Conservation (phyloP, 2,113 vertebrate species). For the Gymnarchus niloticus region DNA sequence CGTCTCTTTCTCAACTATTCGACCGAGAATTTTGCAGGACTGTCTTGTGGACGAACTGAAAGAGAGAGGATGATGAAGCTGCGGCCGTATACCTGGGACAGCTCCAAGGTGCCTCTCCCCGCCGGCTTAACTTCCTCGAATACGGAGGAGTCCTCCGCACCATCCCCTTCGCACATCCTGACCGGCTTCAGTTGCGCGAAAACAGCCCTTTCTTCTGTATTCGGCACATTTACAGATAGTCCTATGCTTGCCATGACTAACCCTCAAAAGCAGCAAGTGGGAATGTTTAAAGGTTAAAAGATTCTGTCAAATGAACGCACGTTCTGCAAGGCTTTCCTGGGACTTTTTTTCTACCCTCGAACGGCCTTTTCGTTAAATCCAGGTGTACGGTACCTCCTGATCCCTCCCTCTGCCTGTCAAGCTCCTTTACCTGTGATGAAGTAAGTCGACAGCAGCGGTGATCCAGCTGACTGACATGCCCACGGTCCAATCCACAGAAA, state of each 20-base stretch:
- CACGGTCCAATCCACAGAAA: slow-evolving; percentile 35
- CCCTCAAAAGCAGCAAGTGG: not conserved
- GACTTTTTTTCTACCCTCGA: not conserved
- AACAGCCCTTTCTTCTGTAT: slow-evolving; percentile 68
- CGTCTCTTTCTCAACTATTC: not conserved
- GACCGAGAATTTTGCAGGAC: not conserved
- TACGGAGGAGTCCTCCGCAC: slow-evolving; percentile 68
- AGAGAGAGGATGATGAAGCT: not conserved
- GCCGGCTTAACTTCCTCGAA: slow-evolving; percentile 81
- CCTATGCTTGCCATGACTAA: slow-evolving; percentile 69
- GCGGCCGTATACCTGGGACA: slow-evolving; percentile 55
- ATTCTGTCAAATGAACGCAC: not conserved
- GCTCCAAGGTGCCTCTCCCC: slow-evolving; percentile 50
- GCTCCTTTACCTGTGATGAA: slow-evolving; percentile 68
- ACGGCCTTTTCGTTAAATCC: slow-evolving; percentile 38
- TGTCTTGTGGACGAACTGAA: not conserved
- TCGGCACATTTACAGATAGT: slow-evolving; percentile 61
- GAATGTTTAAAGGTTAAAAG: not conserved
- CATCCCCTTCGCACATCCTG: slow-evolving; percentile 65
- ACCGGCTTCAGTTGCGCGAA: slow-evolving; percentile 78
- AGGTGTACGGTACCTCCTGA: slow-evolving; percentile 42
- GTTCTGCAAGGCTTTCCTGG: not conserved
- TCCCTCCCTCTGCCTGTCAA: slow-evolving; percentile 52
- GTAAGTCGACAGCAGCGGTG: slow-evolving; percentile 44
- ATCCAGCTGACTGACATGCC: slow-evolving; percentile 25